These are phyloP conservation scores for Caranx ignobilis DNA, from an alignment of 2,113 vertebrate genomes.

Conservation along the genomic window DNA sequence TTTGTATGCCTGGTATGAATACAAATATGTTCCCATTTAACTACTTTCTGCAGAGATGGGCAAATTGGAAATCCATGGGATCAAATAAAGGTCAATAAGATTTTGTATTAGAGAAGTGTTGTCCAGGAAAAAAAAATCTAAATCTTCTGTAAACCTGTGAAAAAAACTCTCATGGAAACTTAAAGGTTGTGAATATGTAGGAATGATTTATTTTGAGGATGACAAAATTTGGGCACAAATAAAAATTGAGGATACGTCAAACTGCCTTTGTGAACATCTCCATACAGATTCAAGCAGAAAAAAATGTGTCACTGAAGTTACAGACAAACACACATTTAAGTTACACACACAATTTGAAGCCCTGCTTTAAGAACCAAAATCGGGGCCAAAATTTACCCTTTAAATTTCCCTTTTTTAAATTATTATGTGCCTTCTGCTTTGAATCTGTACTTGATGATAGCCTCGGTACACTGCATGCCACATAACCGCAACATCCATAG, in stretches of 20 bases:
- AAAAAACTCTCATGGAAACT: not conserved
- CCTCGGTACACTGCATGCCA: slow-evolving; percentile 4
- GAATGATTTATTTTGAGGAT: not conserved
- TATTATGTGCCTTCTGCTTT: slow-evolving; percentile 11
- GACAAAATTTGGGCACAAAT: not conserved
- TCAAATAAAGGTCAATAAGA: slow-evolving; percentile 16
- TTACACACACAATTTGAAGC: not conserved
- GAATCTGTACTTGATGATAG: not conserved
- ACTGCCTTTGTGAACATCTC: not conserved
- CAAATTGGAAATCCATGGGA: not conserved
- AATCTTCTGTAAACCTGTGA: slow-evolving; percentile 14
- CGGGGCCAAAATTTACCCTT: not conserved
- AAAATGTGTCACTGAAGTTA: not conserved
- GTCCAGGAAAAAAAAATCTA: not conserved
- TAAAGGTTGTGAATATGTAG: slow-evolving; percentile 3
- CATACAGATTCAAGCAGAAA: slow-evolving; percentile 33
- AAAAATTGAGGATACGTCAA: not conserved
- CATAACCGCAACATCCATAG: not conserved
- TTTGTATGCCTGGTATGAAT: slow-evolving; percentile 16
- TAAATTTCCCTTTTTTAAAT: slow-evolving; percentile 5
- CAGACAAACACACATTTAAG: not conserved
- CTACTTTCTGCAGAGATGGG: slow-evolving; percentile 13
- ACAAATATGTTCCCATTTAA: slow-evolving; percentile 27
- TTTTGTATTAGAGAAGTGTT: slow-evolving; percentile 1
- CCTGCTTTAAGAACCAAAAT: not conserved